Evolutionary conservation across 2,888 invertebrate genomes (phyloP), one percentile per base, ranked within the genome.

Genomic region (Diaprepes abbreviatus): DNA sequence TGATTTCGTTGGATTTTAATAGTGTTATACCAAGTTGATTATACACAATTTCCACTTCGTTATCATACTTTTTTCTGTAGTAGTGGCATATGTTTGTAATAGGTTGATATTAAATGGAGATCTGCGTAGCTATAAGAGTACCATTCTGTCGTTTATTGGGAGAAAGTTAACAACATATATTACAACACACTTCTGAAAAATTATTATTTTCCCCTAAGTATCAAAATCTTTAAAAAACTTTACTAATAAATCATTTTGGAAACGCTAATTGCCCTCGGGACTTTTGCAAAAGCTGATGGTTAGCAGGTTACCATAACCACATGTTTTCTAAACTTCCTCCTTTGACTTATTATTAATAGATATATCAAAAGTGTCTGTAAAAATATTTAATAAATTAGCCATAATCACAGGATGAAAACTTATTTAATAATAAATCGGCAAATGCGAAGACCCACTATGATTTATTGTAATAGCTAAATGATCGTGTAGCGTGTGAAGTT

Each of bases 261-360:
- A 48, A 21, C 48, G 14, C 5, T 12, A 21, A 28, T 74, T 76
- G 75, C 74, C 66, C 73, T 67, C 69, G 74, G 19, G 28, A 0
- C 2, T 28, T 7, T 19, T n/a, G 33, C 33, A 31, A 52, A 38
- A 57, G 21, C 40, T 28, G 38, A 28, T 24, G 21, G 40, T 58
- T 40, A 58, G 40, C 57, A 40, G 36, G 57, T 58, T 28, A 43
- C 24, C 40, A 10, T 43, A 43, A 58, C 40, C 38, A 28, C 21
- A 58, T 38, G 57, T 40, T 36, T 36, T 24, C 28, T 28, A 24
- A 58, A 48, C 48, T 14, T 58, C 21, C 57, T 24, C 28, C 28
- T 40, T 40, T 28, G 14, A 19, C 24, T 24, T 12, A 40, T 58
- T 58, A 58, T 40, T 58, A 58, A 58, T 40, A 58, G 57, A 36